phyloP scores from a whole-genome alignment of 2,888 invertebrate species.

The Molorchus minor region DNA sequence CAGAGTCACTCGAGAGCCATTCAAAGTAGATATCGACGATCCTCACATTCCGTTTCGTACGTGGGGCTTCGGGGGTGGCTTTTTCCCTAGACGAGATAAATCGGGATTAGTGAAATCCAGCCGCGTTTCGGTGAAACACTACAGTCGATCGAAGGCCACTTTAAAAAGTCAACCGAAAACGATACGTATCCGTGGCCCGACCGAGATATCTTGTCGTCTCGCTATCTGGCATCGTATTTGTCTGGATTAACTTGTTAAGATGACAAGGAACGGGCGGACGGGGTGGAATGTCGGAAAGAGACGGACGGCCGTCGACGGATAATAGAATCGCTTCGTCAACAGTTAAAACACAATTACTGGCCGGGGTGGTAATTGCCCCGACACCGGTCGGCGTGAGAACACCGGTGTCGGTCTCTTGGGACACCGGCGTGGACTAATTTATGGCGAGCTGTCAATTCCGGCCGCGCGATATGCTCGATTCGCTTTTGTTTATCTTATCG shows the following conservation, averaged over 20 bases:
- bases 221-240: slow-evolving; percentile 44
- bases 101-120: slow-evolving; percentile 36
- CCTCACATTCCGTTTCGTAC: slow-evolving; percentile 7
- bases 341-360: slow-evolving; percentile 48
- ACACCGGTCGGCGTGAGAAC: slow-evolving; percentile 50
- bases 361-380: slow-evolving; percentile 49
- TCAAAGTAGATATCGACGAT: slow-evolving; percentile 1
- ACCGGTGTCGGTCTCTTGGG: slow-evolving; percentile 44
- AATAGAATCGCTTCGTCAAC: slow-evolving; percentile 47
- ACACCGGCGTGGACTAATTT: slow-evolving; percentile 45
- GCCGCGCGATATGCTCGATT: slow-evolving; percentile 29
- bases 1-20: too few species aligned
- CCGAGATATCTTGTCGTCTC: slow-evolving; percentile 33
- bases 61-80: slow-evolving; percentile 28
- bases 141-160: slow-evolving; percentile 33
- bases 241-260: slow-evolving; percentile 49
- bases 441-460: slow-evolving; percentile 44
- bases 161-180: slow-evolving; percentile 26
- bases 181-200: slow-evolving; percentile 18
- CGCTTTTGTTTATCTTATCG: slow-evolving; percentile 14
- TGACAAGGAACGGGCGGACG: slow-evolving; percentile 43
- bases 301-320: slow-evolving; percentile 39
- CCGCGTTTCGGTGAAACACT: slow-evolving; percentile 26
- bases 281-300: slow-evolving; percentile 43
- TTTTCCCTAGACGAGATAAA: slow-evolving; percentile 31